Base-by-base conservation (phyloP, 2,113 vertebrate species). In the Leucoraja erinaceus region DNA sequence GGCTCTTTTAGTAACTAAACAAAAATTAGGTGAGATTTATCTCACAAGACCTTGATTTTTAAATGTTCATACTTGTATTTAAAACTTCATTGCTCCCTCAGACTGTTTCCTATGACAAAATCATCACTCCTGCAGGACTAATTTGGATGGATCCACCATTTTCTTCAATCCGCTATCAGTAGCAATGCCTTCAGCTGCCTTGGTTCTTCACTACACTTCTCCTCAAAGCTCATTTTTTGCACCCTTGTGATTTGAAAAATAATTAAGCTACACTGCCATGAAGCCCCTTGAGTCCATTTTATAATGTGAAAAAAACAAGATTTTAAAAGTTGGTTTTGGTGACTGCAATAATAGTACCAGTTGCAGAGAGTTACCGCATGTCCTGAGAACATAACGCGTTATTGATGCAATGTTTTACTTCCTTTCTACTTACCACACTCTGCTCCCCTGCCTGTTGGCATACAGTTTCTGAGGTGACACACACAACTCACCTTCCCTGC, bases 401-500 rank as follows among this genome's bases (percentile, higher is more conserved):
- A 56, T 61, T 86, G n/a, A 14, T 61, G 56, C 25, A 61, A n/a
- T 54, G 12, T 84, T 84, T 61, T 84, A 84, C 25, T n/a, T 12
- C 28, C 28, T 61, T 59, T 9, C 8, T 59, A 12, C 12, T 86
- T 7, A 54, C 47, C 59, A 63, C n/a, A 38, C 22, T 54, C 38
- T 25, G 8, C 66, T 63, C 72, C 38, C 33, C 90, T 91, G 25
- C 90, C 68, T 54, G 68, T 72, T 72, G 68, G 11, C 20, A 11
- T 47, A 9, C 79, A 56, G 79, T 83, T 72, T 25, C 9, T 18
- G 0, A 0, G 31, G 20, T 54, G 90, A 38, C 9, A 72, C 33
- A 91, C 66, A 14, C 76, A 76, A 0, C 96, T 94, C 94, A 99
- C 98, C 98, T 97, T 94, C 98, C 98, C 94, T 98, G 97, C 94